phyloP scores from a whole-genome alignment of 2,888 invertebrate genomes.

The Lamellibrachia satsuma region DNA sequence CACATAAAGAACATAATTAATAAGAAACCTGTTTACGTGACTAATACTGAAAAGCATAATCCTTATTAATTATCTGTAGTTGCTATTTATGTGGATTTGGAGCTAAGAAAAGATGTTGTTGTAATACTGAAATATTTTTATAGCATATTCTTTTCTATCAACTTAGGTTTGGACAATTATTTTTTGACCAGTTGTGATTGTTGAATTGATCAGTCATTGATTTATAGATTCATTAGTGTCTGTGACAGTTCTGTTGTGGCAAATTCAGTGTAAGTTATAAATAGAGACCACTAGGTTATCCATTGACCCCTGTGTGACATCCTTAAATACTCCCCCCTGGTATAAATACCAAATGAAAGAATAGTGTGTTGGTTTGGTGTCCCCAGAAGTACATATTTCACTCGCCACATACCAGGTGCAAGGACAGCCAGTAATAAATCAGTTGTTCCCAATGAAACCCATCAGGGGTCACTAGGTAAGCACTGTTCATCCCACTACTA shows the following conservation, averaged over 20 bases:
- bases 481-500: neutral
- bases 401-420: neutral
- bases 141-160: neutral
- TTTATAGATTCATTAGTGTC: neutral
- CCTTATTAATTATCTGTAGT: too few relatives aligned
- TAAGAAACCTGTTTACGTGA: too few relatives aligned
- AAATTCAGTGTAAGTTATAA: neutral
- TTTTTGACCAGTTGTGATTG: neutral
- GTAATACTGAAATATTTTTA: neutral
- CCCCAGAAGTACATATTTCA: neutral
- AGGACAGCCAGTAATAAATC: neutral
- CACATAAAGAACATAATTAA: too few relatives aligned
- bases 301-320: neutral
- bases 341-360: neutral
- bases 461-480: neutral
- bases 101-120: neutral
- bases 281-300: neutral
- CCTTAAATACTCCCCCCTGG: neutral
- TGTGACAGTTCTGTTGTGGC: neutral
- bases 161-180: too few relatives aligned
- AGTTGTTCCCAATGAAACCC: neutral
- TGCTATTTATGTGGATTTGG: too few relatives aligned
- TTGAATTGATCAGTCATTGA: neutral
- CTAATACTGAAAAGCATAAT: too few relatives aligned
- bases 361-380: neutral